Conservation (phyloP, 2,888 invertebrate species). For the Diplolepis rosae region DNA sequence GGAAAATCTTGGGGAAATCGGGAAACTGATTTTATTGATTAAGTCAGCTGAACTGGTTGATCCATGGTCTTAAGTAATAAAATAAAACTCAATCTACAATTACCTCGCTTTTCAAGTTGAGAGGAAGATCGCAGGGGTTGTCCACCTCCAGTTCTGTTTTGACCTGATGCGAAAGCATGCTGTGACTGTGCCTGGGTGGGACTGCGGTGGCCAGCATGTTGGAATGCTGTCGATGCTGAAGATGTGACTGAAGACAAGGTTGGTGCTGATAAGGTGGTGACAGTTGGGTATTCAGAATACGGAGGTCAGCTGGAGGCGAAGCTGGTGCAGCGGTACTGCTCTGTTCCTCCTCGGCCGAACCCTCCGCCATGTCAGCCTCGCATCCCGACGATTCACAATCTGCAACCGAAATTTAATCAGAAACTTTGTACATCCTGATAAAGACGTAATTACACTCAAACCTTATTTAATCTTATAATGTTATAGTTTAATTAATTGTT, state of each 20-base stretch:
- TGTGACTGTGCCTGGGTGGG: slow-evolving; percentile 70
- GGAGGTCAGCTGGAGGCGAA: slow-evolving; percentile 75
- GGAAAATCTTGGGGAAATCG: too few species aligned
- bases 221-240: slow-evolving; percentile 64
- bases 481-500: too few species aligned
- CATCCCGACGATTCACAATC: slow-evolving; percentile 84
- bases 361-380: slow-evolving; percentile 90
- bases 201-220: slow-evolving; percentile 72
- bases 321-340: slow-evolving; percentile 77
- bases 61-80: too few species aligned
- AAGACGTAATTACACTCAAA: too few species aligned
- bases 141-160: slow-evolving; percentile 69
- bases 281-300: slow-evolving; percentile 73
- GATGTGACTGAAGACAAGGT: slow-evolving; percentile 67
- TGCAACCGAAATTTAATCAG: too few species aligned
- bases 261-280: slow-evolving; percentile 68
- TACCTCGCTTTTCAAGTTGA: slow-evolving; percentile 73
- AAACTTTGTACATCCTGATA: too few species aligned
- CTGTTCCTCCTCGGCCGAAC: slow-evolving; percentile 79
- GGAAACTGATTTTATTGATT: too few species aligned
- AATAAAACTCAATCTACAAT: slow-evolving; percentile 42
- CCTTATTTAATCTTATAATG: too few species aligned
- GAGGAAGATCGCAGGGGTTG: slow-evolving; percentile 70
- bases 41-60: too few species aligned
- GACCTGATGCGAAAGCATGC: slow-evolving; percentile 70